Conservation (phyloP, 2,888 invertebrate species). For the Polydrusus pterygomalis region DNA sequence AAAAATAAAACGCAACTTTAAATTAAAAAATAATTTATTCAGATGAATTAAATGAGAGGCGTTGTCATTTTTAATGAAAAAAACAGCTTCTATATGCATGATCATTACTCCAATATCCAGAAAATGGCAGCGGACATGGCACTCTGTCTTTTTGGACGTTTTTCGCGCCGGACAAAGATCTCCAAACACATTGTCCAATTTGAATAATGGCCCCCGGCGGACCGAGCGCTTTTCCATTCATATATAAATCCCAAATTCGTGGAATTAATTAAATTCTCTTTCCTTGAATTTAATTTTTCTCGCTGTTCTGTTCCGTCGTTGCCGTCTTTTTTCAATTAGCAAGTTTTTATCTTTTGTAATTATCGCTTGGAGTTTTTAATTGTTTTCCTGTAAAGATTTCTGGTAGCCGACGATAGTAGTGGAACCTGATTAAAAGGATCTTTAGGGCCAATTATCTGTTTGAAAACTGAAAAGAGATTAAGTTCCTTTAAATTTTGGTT, state of each 20-base stretch:
- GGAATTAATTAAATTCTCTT: constrained; percentile 54
- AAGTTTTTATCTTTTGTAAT: constrained; percentile 51
- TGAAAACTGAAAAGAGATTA: constrained; percentile 25
- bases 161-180: constrained; percentile 53
- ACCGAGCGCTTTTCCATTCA: constrained; percentile 47
- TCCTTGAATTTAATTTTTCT: constrained; percentile 49
- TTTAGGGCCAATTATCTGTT: constrained; percentile 33
- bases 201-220: constrained; percentile 54
- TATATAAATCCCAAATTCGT: constrained; percentile 53
- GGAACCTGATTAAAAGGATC: constrained; percentile 31
- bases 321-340: constrained; percentile 47
- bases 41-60: constrained; percentile 21
- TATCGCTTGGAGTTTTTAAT: constrained; percentile 48
- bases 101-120: constrained; percentile 35
- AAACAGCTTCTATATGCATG: constrained; percentile 32
- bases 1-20: constrained; percentile 15
- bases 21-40: constrained; percentile 26
- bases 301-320: constrained; percentile 40
- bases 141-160: constrained; percentile 52
- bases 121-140: constrained; percentile 31
- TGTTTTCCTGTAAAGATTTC: constrained; percentile 34
- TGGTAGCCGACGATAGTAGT: constrained; percentile 36
- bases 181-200: constrained; percentile 55
- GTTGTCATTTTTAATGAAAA: constrained; percentile 36
- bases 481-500: constrained; percentile 25